phyloP scores from a whole-genome alignment of 2,113 vertebrate genomes.

The Rhombomys opimus region DNA sequence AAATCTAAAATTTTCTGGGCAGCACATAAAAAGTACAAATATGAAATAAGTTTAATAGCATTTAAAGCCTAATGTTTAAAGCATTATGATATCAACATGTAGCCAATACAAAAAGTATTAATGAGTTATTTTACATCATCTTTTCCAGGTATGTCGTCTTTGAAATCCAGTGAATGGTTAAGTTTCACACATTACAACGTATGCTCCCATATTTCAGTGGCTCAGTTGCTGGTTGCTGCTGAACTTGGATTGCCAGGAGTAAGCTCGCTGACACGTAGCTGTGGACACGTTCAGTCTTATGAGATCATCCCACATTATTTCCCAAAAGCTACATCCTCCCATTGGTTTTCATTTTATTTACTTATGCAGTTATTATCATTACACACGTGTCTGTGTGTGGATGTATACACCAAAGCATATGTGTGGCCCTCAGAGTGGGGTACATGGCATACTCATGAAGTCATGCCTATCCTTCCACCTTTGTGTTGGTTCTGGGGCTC shows the following conservation, averaged over 20 bases:
- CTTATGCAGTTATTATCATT: not conserved
- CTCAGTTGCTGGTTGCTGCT: not conserved
- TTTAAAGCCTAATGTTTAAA: not conserved
- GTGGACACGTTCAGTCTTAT: not conserved
- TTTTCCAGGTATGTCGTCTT: not conserved
- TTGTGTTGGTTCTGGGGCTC: not conserved
- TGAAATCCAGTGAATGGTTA: not conserved
- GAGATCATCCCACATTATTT: not conserved
- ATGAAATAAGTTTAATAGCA: conserved; percentile 14
- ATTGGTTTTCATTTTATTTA: not conserved
- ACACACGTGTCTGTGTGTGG: not conserved
- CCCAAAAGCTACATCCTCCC: not conserved
- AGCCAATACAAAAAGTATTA: not conserved
- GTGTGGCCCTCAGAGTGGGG: not conserved
- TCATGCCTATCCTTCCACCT: no score
- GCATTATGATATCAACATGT: not conserved
- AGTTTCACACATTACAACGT: not conserved
- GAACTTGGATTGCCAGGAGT: not conserved
- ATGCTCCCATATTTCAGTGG: not conserved
- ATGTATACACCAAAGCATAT: not conserved
- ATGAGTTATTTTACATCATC: not conserved
- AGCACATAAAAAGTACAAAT: not conserved
- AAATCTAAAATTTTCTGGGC: not conserved
- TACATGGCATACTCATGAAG: not conserved
- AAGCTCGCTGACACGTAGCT: not conserved